These are phyloP conservation scores for Argyrosomus japonicus DNA, from an alignment of 2,113 vertebrate genomes.

Conservation along the genomic window DNA sequence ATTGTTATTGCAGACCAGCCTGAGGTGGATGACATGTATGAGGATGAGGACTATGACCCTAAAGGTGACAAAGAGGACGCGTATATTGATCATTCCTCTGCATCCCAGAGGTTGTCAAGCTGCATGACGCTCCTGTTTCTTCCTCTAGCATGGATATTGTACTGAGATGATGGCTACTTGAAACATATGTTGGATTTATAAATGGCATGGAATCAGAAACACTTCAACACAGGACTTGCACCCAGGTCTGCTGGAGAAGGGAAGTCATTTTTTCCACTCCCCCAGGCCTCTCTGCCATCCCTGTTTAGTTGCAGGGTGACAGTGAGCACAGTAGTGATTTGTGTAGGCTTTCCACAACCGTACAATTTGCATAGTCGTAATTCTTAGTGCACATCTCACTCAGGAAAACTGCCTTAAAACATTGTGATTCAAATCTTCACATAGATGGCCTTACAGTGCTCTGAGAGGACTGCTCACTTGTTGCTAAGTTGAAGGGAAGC, in stretches of 20 bases:
- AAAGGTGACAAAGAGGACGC: constrained; percentile 72
- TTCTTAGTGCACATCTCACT: constrained; percentile 28
- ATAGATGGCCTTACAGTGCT: background rate
- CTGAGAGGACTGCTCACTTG: background rate
- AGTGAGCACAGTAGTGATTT: constrained; percentile 43
- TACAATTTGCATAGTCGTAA: constrained; percentile 23
- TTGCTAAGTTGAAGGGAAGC: background rate
- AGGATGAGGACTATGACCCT: constrained; percentile 82
- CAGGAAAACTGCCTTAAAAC: constrained; percentile 32
- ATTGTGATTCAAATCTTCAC: background rate
- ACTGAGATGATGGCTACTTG: constrained; percentile 29
- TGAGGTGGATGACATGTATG: constrained; percentile 76
- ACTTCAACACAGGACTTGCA: background rate
- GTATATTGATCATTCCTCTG: constrained; percentile 45
- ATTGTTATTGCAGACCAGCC: constrained; percentile 67
- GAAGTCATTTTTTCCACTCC: constrained; percentile 7
- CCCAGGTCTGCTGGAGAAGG: constrained; percentile 32
- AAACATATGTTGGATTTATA: constrained; percentile 15
- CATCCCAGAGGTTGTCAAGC: constrained; percentile 29
- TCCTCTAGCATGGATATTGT: constrained; percentile 55
- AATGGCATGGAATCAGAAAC: background rate
- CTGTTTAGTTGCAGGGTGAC: constrained; percentile 13
- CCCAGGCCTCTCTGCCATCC: background rate
- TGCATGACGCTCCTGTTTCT: constrained; percentile 47
- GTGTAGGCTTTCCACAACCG: constrained; percentile 16